phyloP scores from a whole-genome alignment of 2,113 vertebrate genomes.

The Embiotoca jacksoni region DNA sequence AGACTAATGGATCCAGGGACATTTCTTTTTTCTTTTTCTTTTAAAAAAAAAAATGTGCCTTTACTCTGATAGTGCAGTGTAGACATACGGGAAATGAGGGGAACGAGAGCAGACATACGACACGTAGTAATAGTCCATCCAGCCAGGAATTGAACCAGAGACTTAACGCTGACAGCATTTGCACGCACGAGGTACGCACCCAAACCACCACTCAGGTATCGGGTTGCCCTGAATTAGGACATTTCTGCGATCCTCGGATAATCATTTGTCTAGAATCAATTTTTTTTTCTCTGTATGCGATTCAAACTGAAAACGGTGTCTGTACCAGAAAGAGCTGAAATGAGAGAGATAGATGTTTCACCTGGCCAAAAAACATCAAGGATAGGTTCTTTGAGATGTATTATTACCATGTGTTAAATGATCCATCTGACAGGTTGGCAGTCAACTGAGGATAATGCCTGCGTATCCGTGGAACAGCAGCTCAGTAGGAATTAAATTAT shows the following conservation, averaged over 20 bases:
- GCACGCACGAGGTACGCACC: too few relatives aligned
- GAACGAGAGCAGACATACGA: too few relatives aligned
- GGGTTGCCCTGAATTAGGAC: conserved; percentile 8
- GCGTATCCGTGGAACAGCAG: conserved; percentile 1
- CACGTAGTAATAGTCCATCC: too few relatives aligned
- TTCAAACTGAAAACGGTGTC: conserved; percentile 7
- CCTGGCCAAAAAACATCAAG: conserved; percentile 22
- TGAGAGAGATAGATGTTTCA: conserved; percentile 12
- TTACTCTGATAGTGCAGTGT: too few relatives aligned
- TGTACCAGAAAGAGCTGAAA: conserved; percentile 1
- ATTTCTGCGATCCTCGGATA: background rate
- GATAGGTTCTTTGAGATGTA: conserved; percentile 20
- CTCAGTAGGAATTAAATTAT: background rate
- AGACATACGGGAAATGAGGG: too few relatives aligned
- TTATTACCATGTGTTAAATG: conserved; percentile 7
- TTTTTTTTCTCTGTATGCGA: background rate
- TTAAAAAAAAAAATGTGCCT: too few relatives aligned
- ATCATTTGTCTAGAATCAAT: too few relatives aligned
- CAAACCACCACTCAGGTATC: too few relatives aligned
- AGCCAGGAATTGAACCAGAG: too few relatives aligned
- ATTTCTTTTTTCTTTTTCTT: too few relatives aligned
- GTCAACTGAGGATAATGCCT: conserved; percentile 20
- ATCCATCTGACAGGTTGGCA: conserved; percentile 41
- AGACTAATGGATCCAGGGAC: too few relatives aligned
- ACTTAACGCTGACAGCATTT: too few relatives aligned